A percentile compares a stretch with the other conserved stretches of the same genome.
Evolutionary conservation across 2,113 vertebrate species (phyloP).

Genomic region (Turdus rufiventris): DNA sequence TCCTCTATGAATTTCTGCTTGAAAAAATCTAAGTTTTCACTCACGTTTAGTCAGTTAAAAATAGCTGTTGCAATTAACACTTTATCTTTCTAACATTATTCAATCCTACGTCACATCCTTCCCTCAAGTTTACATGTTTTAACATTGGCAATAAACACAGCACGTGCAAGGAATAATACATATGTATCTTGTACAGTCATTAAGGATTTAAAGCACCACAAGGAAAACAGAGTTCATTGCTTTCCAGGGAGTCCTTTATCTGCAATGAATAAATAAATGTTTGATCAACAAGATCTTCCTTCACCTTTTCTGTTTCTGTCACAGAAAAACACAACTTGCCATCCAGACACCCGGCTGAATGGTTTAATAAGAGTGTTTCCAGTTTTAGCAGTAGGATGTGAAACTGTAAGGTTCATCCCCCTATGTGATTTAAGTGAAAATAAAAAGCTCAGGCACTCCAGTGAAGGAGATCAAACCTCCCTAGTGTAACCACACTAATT

Average conservation of each 20-base stretch:
- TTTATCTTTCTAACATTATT: background rate
- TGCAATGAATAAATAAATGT: background rate
- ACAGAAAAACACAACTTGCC: background rate
- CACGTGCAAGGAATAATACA: background rate
- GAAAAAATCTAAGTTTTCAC: background rate
- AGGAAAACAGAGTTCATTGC: background rate
- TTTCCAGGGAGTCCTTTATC: background rate
- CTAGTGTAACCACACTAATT: background rate
- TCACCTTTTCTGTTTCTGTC: background rate
- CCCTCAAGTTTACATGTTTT: background rate
- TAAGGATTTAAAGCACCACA: background rate
- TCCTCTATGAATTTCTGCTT: background rate
- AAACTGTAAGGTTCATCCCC: background rate
- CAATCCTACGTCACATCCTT: background rate
- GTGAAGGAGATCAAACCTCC: background rate
- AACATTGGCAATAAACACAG: background rate
- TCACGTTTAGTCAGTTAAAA: background rate
- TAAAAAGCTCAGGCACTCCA: background rate
- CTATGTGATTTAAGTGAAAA: background rate
- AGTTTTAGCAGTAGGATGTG: background rate
- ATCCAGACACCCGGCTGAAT: background rate
- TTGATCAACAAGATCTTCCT: background rate
- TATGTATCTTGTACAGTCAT: background rate
- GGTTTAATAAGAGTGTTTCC: background rate
- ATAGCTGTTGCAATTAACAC: background rate